Evolutionary conservation across 1,140 invertebrate genomes (phyloP), one percentile per base, ranked within the genome.

Genomic region (Zophobas atratus): DNA sequence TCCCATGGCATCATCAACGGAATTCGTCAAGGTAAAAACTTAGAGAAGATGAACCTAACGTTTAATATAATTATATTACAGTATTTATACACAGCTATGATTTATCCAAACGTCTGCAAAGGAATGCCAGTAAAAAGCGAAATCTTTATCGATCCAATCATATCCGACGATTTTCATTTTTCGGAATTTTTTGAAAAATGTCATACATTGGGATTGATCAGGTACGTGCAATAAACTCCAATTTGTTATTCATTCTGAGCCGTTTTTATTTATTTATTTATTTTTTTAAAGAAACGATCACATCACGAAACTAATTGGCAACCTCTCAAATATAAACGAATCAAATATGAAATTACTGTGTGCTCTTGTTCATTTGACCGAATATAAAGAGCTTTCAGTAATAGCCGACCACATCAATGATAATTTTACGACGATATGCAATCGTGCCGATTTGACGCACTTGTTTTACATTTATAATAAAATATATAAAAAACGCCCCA

Each of bases 401-500:
- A 73, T 73, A 6, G 71, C 71, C 6, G 36, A 73, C 39, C 39
- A 73, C 32, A 56, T 73, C 1, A 38, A 73, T 20, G 34, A 73
- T 38, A 5, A 73, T 39, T 73, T 73, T 35, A 73, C 33, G 39
- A 56, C 32, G 49, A 56, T 73, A 41, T 73, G 51, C 51, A 73
- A 53, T 36, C 55, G 41, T 73, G 6, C 71, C 35, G 39, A 73
- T 41, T 73, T 73, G 49, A 53, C 55, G 55, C 56, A 73, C 39
- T 73, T 56, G 1, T 55, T 73, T 39, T 53, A 73, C 38, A 73
- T 73, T 73, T 73, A 73, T 38, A 73, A 55, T n/a, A 73, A 73
- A 56, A 55, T 73, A n/a, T 55, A 55, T 35, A 73, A 73, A 73
- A 38, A 55, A 73, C 32, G 41, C 38, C 4, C 4, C 35, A 56